Base-by-base conservation (phyloP, 1,140 invertebrate species). In the Dufourea novaeangliae region DNA sequence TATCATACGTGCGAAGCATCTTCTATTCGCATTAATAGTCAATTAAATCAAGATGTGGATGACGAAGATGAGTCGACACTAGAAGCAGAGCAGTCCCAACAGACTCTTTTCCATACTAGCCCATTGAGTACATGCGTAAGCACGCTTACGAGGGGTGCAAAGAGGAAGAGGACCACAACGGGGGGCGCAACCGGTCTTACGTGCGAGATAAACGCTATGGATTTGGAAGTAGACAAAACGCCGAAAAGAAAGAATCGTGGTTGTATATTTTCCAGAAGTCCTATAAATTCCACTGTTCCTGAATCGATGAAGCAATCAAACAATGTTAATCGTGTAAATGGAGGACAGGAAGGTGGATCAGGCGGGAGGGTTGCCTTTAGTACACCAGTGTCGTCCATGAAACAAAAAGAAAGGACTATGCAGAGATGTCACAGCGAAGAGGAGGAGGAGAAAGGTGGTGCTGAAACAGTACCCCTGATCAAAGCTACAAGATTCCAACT, bases 401-500 rank as follows among this genome's bases (percentile, higher is more conserved):
- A 88, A 34, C 94, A 94, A 75, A 50, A 50, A 17, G 46, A 50
- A 17, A 50, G 46, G 5, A 8, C 20, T 50, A 6, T 20, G 4
- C 46, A 50, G 20, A 94, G 94, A 83, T 84, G 83, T 52, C 22
- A 66, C 8, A 78, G 83, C 0, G 79, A 86, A 0, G 78, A 79
- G 0, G 50, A 83, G 12, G 70, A 83, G 2, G 67, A 82, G 10
- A 81, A 80, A 52, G 64, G 44, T 11, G 75, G 87, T 0, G 84
- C 86, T 1, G 85, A 87, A 61, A 82, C 83, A 25, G n/a, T 52
- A 4, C 56, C 29, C n/a, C 29, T 86, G 0, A 37, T 87, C 0
- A 95, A 95, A 86, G 87, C 93, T 1, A 95, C 95, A 2, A 91
- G 95, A 79, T 96, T 96, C 85, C 94, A 94, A 44, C 84, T 96